phyloP scores from a whole-genome alignment of 1,140 invertebrate species.

The Gryllus bimaculatus region DNA sequence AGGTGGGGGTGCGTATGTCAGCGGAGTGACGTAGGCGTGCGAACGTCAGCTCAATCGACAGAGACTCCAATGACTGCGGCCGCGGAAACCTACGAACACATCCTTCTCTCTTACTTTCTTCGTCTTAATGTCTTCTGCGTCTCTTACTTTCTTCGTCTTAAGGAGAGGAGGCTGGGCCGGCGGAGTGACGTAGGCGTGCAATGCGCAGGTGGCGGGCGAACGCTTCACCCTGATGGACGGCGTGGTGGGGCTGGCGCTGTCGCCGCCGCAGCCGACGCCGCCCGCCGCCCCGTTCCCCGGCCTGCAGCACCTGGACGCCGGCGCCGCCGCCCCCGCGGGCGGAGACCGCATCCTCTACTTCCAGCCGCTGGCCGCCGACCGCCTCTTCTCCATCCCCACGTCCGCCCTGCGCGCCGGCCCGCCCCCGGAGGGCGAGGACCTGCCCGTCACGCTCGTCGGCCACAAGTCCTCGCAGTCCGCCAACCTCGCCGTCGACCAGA shows the following conservation, averaged over 20 bases:
- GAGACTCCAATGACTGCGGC: too few relatives aligned
- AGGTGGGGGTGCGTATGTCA: too few relatives aligned
- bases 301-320: background rate
- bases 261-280: constrained; percentile 32
- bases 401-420: constrained; percentile 59
- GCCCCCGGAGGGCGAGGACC: constrained; percentile 39
- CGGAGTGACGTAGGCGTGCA: too few relatives aligned
- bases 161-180: too few relatives aligned
- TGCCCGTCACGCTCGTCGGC: constrained; percentile 64
- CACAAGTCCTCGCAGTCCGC: constrained; percentile 73
- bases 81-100: too few relatives aligned
- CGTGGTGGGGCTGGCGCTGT: constrained; percentile 65
- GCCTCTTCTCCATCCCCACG: constrained; percentile 67
- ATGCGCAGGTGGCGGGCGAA: constrained; percentile 38
- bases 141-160: too few relatives aligned
- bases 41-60: too few relatives aligned
- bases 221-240: constrained; percentile 70
- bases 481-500: constrained; percentile 53
- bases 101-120: too few relatives aligned
- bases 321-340: too few relatives aligned
- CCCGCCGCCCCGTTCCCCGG: background rate
- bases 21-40: too few relatives aligned
- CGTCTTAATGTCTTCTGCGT: too few relatives aligned
- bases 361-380: constrained; percentile 71
- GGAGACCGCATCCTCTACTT: constrained; percentile 50